These are phyloP conservation scores for Scaptomyza montana DNA, from an alignment of 1,140 invertebrate species.

Conservation along the genomic window DNA sequence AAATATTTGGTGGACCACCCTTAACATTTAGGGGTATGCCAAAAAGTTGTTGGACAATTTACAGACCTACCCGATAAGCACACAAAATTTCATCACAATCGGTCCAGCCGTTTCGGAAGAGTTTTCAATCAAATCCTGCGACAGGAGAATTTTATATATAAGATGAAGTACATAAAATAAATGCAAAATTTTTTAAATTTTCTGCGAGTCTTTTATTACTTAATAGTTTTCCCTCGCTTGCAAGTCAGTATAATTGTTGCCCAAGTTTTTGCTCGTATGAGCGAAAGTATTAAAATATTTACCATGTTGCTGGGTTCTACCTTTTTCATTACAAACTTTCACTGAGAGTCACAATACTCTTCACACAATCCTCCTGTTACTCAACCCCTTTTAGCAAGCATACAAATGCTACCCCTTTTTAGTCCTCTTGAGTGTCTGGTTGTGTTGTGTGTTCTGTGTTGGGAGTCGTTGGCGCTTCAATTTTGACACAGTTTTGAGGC, in stretches of 20 bases:
- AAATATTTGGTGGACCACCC: too few species aligned
- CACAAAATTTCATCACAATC: too few species aligned
- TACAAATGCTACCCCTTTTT: neutral
- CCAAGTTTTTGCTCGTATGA: conserved; percentile 4
- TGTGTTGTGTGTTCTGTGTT: conserved; percentile 14
- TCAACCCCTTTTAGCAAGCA: neutral
- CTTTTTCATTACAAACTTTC: conserved; percentile 48
- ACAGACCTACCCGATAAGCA: too few species aligned
- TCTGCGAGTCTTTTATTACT: neutral
- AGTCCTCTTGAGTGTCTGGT: neutral
- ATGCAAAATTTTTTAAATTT: neutral
- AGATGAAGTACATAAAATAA: too few species aligned
- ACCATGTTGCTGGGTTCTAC: conserved; percentile 12
- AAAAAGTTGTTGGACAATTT: too few species aligned
- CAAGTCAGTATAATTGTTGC: neutral
- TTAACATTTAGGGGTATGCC: too few species aligned
- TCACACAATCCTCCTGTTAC: neutral
- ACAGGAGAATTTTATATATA: too few species aligned
- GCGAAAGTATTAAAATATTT: conserved; percentile 15
- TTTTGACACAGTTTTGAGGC: conserved; percentile 75
- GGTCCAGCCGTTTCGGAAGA: too few species aligned
- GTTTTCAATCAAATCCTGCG: too few species aligned
- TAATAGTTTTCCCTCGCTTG: neutral
- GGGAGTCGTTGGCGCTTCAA: conserved; percentile 55
- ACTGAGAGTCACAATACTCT: conserved; percentile 6